phyloP scores from a whole-genome alignment of 2,888 invertebrate species.

The Synanthedon vespiformis region DNA sequence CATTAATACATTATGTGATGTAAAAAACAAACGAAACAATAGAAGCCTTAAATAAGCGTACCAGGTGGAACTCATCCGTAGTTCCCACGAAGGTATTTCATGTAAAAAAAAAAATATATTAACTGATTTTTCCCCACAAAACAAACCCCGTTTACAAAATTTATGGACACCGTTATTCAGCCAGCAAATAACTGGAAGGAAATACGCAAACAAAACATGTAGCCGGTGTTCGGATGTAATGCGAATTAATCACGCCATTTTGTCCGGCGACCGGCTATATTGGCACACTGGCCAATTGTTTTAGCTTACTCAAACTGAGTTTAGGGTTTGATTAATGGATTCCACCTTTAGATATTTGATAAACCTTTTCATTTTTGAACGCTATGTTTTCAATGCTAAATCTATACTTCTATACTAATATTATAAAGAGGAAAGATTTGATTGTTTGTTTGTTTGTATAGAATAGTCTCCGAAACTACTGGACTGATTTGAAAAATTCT shows the following conservation, averaged over 20 bases:
- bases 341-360: background rate
- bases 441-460: no score
- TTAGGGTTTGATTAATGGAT: background rate
- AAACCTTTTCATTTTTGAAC: background rate
- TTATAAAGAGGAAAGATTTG: no score
- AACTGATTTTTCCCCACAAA: background rate
- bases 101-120: background rate
- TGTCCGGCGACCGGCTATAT: background rate
- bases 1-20: no score
- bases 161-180: background rate
- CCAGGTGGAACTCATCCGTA: background rate
- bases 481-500: no score
- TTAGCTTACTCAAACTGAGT: background rate
- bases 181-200: background rate
- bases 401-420: no score
- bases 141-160: background rate
- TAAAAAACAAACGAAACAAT: no score
- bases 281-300: background rate
- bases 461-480: no score
- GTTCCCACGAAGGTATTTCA: background rate
- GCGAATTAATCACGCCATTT: background rate
- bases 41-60: no score
- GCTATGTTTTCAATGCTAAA: no score
- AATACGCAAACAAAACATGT: background rate
- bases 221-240: background rate